phyloP scores from a whole-genome alignment of 2,113 vertebrate genomes.

The Empidonax traillii region DNA sequence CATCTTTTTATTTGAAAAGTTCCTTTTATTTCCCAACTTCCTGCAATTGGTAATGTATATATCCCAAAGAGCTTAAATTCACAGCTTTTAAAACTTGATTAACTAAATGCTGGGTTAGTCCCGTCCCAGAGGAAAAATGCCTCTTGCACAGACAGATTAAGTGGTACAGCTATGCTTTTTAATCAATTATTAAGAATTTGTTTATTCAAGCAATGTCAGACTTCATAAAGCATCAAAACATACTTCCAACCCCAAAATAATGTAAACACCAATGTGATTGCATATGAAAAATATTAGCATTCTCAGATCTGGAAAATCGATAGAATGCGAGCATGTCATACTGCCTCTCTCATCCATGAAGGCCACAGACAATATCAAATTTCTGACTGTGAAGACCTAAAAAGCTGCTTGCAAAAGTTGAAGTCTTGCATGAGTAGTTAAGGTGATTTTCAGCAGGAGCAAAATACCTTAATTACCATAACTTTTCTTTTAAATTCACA shows the following conservation, averaged over 20 bases:
- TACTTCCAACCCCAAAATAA: conserved; percentile 67
- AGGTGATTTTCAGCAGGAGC: neutral
- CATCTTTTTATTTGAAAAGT: conserved; percentile 82
- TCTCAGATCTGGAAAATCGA: conserved; percentile 55
- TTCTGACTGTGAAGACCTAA: neutral
- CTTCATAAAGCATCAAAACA: conserved; percentile 68
- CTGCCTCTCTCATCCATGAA: neutral
- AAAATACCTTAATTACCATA: neutral
- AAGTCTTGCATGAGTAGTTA: neutral
- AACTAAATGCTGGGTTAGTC: conserved; percentile 53
- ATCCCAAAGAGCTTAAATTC: conserved; percentile 71
- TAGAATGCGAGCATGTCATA: neutral
- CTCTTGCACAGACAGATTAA: neutral
- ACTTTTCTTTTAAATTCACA: neutral
- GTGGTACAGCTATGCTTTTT: conserved; percentile 44
- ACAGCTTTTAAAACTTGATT: conserved; percentile 66
- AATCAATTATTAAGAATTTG: conserved; percentile 74
- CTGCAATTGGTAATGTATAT: conserved; percentile 76
- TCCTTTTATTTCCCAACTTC: conserved; percentile 81
- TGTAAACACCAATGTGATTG: conserved; percentile 43
- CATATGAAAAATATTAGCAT: conserved; percentile 70
- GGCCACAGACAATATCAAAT: conserved; percentile 3
- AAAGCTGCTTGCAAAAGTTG: neutral
- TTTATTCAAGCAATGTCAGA: conserved; percentile 71
- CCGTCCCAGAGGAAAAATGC: conserved; percentile 47